These are phyloP conservation scores for Tragelaphus buxtoni DNA, from an alignment of 2,113 vertebrate genomes.

Conservation along the genomic window DNA sequence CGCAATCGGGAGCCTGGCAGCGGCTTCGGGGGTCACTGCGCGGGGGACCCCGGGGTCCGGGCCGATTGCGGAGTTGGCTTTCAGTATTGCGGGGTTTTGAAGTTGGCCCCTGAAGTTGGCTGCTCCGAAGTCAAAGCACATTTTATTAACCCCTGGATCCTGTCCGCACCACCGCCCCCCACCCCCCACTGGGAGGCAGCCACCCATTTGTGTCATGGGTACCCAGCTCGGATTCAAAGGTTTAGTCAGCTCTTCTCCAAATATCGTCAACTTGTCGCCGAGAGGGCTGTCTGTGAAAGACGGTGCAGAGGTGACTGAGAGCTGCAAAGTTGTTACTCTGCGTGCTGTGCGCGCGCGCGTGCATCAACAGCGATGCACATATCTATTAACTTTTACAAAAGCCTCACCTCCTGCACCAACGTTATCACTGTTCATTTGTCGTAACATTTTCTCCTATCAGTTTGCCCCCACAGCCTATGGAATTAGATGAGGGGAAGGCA, in stretches of 20 bases:
- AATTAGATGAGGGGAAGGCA: background rate
- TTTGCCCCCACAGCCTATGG: background rate
- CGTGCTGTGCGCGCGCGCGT: background rate
- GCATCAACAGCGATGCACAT: background rate
- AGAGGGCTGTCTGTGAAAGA: constrained; percentile 1
- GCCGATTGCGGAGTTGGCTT: background rate
- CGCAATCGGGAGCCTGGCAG: background rate
- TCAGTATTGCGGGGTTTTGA: background rate
- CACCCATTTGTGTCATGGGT: background rate
- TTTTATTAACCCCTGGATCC: background rate
- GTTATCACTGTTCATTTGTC: background rate
- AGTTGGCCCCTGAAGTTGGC: constrained; percentile 37
- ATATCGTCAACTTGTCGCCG: background rate
- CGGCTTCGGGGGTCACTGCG: background rate
- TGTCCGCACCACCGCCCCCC: background rate
- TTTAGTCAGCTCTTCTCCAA: background rate
- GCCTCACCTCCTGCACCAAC: background rate
- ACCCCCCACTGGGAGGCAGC: background rate
- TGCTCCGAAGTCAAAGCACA: background rate
- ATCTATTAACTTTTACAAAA: constrained; percentile 39
- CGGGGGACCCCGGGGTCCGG: background rate
- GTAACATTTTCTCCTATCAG: background rate
- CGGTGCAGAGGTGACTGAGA: background rate
- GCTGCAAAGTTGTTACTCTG: constrained; percentile 49
- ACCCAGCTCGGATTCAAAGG: background rate